Evolutionary conservation across 2,888 invertebrate genomes (phyloP).

Genomic region (Leucozona laternaria): DNA sequence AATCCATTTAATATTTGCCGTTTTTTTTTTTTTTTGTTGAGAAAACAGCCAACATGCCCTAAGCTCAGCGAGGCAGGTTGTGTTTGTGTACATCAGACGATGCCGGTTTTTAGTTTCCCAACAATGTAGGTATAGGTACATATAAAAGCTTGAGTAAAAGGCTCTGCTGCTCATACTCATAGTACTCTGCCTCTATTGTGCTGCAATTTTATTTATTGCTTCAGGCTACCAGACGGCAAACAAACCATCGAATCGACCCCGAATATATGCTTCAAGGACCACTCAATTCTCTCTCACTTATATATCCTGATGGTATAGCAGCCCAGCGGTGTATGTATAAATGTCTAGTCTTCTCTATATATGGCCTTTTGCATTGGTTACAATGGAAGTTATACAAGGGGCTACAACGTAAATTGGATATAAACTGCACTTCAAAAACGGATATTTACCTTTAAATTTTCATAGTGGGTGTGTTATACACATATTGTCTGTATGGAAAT

Average conservation of each 20-base stretch:
- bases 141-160: slow-evolving; percentile 8
- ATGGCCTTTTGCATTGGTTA: slow-evolving; percentile 30
- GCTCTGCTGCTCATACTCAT: too few species aligned
- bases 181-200: slow-evolving; percentile 68
- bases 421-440: slow-evolving; percentile 72
- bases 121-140: neutral
- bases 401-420: slow-evolving; percentile 73
- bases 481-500: slow-evolving; percentile 64
- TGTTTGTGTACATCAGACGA: neutral
- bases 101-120: slow-evolving; percentile 4
- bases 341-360: neutral
- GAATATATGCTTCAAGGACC: slow-evolving; percentile 71
- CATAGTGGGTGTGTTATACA: slow-evolving; percentile 55
- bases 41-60: slow-evolving; percentile 26
- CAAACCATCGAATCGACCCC: slow-evolving; percentile 73
- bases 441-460: slow-evolving; percentile 72
- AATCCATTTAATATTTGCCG: slow-evolving; percentile 72
- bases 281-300: slow-evolving; percentile 66
- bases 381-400: slow-evolving; percentile 44
- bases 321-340: neutral
- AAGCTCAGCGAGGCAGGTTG: slow-evolving; percentile 14
- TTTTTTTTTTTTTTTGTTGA: slow-evolving; percentile 35
- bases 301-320: neutral
- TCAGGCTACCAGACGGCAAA: slow-evolving; percentile 71
- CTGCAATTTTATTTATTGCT: slow-evolving; percentile 70